Base-by-base conservation (phyloP, 1,140 invertebrate genomes). In the Aphis craccivora region DNA sequence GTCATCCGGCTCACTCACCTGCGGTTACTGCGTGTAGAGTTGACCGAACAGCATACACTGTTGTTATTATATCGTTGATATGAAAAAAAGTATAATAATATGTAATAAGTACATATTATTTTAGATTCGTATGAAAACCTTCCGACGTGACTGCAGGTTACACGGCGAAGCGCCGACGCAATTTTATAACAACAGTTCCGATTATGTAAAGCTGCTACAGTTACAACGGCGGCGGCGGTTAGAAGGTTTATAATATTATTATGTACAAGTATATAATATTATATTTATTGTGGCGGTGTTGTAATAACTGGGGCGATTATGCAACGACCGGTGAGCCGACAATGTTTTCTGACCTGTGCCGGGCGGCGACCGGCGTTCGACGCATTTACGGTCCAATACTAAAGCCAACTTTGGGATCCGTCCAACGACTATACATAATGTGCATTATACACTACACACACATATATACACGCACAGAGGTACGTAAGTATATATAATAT, bases 291-390 rank as follows among this genome's bases (percentile, higher is more conserved):
- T 7, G 8, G n/a, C 86, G 3, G 25, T 76, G 60, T 87, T 48
- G 86, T 87, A 87, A 87, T 48, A 91, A 91, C 90, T 91, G 35
- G 90, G 90, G 67, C 67, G 67, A 83, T 91, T 91, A 83, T 91
- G 67, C 90, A 91, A 91, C 55, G 53, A 76, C 40, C 40, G 43
- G 25, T 40, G 55, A 3, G 45, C 37, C 40, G 60, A 43, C 67
- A 91, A 40, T 14, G 14, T 91, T 48, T 51, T 91, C 87, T 48
- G 48, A 89, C 87, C 87, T 48, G 87, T n/a, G 45, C 87, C 87
- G 87, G 87, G n/a, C 87, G 20, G 30, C 84, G 43, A 30, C 20
- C 84, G 9, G n/a, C 86, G 45, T 20, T 45, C 45, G 30, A n/a
- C 45, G 25, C 87, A 9, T 89, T 67, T 43, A 67, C 51, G 89